Conservation (phyloP, 2,888 invertebrate species). For the Oscheius sp. region DNA sequence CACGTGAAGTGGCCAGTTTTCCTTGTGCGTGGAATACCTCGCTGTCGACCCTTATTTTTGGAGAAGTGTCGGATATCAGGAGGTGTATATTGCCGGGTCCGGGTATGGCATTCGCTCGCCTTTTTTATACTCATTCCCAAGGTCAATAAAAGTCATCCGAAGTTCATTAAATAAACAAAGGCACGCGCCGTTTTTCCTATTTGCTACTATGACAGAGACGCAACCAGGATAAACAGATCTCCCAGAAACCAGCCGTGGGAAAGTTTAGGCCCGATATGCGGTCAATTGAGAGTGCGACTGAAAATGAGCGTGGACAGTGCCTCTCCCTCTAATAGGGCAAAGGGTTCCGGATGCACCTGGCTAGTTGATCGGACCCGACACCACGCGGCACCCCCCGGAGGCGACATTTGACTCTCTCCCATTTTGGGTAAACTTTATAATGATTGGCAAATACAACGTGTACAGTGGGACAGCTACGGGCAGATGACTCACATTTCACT, state of each 20-base stretch:
- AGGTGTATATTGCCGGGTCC: not conserved
- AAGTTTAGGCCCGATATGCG: constrained; percentile 10
- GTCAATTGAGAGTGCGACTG: constrained; percentile 34
- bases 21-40: not conserved
- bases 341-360: constrained; percentile 25
- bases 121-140: too few relatives aligned
- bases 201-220: not conserved
- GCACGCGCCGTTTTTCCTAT: not conserved
- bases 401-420: constrained; percentile 1
- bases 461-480: constrained; percentile 2
- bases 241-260: constrained; percentile 6
- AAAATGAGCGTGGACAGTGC: constrained; percentile 24
- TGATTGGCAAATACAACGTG: constrained; percentile 22
- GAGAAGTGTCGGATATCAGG: not conserved
- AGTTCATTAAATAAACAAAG: not conserved
- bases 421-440: constrained; percentile 7
- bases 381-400: constrained; percentile 7
- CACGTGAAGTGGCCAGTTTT: constrained; percentile 16
- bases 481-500: constrained; percentile 31
- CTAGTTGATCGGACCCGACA: constrained; percentile 6
- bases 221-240: not conserved
- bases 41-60: not conserved
- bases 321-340: not conserved
- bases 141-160: not conserved
- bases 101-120: not conserved